phyloP scores from a whole-genome alignment of 30 jellyfish, hydroid and myxozoan genomes.

The Hydractinia symbiolongicarpus region DNA sequence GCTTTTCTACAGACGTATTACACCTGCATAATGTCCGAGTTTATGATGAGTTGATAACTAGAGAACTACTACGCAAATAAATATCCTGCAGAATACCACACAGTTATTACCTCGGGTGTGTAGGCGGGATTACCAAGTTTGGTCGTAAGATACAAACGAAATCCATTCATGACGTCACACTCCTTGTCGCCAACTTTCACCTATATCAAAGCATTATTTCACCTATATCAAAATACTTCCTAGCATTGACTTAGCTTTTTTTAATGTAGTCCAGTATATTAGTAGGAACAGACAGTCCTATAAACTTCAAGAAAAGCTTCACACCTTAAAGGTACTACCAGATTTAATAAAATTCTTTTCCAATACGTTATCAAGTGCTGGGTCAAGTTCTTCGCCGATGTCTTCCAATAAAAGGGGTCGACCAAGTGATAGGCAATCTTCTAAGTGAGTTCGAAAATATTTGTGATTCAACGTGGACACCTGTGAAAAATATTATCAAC shows the following conservation, averaged over 20 bases:
- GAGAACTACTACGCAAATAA: no score
- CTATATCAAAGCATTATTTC: conserved; percentile 41
- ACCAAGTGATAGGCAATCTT: conserved; percentile 84
- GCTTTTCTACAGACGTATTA: no score
- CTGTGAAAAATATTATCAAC: conserved; percentile 18
- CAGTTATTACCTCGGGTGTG: conserved; percentile 77
- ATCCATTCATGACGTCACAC: conserved; percentile 89
- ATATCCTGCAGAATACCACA: no score
- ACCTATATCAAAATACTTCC: conserved; percentile 29
- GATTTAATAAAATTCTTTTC: conserved; percentile 87
- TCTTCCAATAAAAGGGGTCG: conserved; percentile 81
- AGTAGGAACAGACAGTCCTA: background rate
- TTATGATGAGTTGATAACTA: no score
- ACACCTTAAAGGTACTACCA: conserved; percentile 81
- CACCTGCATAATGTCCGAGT: no score
- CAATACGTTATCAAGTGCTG: conserved; percentile 90
- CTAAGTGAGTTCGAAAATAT: conserved; percentile 89
- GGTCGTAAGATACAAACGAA: conserved; percentile 75
- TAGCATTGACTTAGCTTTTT: background rate
- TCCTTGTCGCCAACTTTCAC: conserved; percentile 96
- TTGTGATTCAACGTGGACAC: conserved; percentile 82
- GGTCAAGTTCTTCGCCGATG: conserved; percentile 92
- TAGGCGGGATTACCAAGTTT: conserved; percentile 88
- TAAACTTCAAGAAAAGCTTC: background rate
- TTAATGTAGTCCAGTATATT: no score